Conservation (phyloP, 1,140 invertebrate species). For the Brachionus rubens region DNA sequence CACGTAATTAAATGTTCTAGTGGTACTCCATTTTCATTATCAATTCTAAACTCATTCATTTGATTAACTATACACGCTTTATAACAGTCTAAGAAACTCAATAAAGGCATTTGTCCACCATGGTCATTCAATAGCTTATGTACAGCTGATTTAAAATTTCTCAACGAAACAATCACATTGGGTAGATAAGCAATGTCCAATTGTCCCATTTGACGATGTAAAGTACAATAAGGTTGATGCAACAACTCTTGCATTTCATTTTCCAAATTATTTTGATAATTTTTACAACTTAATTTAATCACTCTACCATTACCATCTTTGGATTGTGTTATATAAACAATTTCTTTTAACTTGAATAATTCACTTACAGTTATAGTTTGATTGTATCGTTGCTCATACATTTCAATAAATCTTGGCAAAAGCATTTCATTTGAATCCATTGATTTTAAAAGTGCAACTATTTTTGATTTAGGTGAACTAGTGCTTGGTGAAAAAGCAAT, state of each 20-base stretch:
- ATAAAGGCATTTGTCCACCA: conserved; percentile 69
- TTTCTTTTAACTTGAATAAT: conserved; percentile 15
- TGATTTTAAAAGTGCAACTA: conserved; percentile 65
- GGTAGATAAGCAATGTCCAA: conserved; percentile 64
- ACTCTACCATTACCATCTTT: conserved; percentile 14
- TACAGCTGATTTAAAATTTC: conserved; percentile 66
- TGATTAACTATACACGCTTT: conserved; percentile 74
- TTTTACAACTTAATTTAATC: neutral
- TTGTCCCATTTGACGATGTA: conserved; percentile 58
- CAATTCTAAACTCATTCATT: conserved; percentile 48
- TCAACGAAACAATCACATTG: conserved; percentile 69
- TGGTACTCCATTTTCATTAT: conserved; percentile 70
- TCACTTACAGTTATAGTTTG: conserved; percentile 9
- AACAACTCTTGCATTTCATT: conserved; percentile 51
- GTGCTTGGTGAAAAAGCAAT: conserved; percentile 46
- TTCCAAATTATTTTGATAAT: conserved; percentile 23
- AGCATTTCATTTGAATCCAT: conserved; percentile 71
- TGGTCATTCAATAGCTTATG: conserved; percentile 69
- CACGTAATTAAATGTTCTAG: conserved; percentile 81
- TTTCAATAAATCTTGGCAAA: conserved; percentile 78
- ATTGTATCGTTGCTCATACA: conserved; percentile 73
- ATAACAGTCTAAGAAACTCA: conserved; percentile 64
- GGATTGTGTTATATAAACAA: conserved; percentile 3
- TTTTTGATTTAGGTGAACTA: conserved; percentile 61
- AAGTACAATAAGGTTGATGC: conserved; percentile 59